Percentiles rank a stretch among this genome's conserved stretches.
These are phyloP conservation scores for Xanthorhoe designata DNA, from an alignment of 2,888 invertebrate genomes.

Conservation along the genomic window DNA sequence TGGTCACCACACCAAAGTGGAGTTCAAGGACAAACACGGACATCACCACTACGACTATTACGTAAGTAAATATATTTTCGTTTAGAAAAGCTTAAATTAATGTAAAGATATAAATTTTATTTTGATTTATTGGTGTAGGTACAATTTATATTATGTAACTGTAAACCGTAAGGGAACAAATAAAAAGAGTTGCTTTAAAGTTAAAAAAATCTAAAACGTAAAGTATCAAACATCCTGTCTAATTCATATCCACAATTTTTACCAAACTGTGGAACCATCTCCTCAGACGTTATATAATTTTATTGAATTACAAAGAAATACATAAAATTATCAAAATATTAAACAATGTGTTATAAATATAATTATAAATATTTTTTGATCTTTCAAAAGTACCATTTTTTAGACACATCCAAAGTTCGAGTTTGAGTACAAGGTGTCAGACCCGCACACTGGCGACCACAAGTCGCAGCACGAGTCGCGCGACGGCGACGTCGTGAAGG, in stretches of 20 bases:
- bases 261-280: too few relatives aligned
- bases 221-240: too few relatives aligned
- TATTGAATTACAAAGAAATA: too few relatives aligned
- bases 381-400: background rate
- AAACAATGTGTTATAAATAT: too few relatives aligned
- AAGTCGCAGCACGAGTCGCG: slow-evolving; percentile 73
- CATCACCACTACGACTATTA: slow-evolving; percentile 48
- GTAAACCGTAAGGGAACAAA: too few relatives aligned
- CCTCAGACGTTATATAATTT: too few relatives aligned
- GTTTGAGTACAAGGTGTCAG: slow-evolving; percentile 74
- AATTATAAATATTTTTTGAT: too few relatives aligned
- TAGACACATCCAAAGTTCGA: slow-evolving; percentile 58
- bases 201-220: too few relatives aligned
- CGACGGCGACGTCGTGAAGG: slow-evolving; percentile 84
- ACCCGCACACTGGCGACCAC: slow-evolving; percentile 74
- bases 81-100: background rate
- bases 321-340: too few relatives aligned
- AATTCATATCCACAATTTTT: too few relatives aligned
- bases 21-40: slow-evolving; percentile 38
- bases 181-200: too few relatives aligned
- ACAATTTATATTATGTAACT: too few relatives aligned
- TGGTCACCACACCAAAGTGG: slow-evolving; percentile 49
- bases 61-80: slow-evolving; percentile 35
- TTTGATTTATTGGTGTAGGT: background rate
- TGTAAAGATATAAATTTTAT: background rate